Evolutionary conservation across 1,140 invertebrate species (phyloP).

Genomic region (Drosophila chauvacae): DNA sequence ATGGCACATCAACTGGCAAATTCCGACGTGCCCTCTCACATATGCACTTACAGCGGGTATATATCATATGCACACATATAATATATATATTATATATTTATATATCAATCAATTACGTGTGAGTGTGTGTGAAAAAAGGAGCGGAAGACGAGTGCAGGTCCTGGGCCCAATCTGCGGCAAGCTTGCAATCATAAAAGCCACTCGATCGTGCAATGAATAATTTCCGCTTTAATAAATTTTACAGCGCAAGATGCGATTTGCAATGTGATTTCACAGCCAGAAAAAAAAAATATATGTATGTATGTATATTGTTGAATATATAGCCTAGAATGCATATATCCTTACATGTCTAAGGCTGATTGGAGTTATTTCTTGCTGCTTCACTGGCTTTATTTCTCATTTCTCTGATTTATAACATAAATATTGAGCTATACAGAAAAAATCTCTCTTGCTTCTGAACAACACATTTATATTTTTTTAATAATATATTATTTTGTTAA

Average conservation of each 20-base stretch:
- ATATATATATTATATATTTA: not conserved
- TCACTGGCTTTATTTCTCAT: not conserved
- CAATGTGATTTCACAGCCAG: slow-evolving; percentile 57
- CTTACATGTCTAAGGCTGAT: not conserved
- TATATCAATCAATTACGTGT: slow-evolving; percentile 33
- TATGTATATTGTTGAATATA: slow-evolving; percentile 14
- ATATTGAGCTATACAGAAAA: not conserved
- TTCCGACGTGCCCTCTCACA: slow-evolving; percentile 28
- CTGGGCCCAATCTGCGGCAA: slow-evolving; percentile 30
- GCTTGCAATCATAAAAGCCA: slow-evolving; percentile 75
- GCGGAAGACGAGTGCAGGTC: slow-evolving; percentile 2
- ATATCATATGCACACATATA: not conserved
- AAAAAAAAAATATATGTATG: slow-evolving; percentile 6
- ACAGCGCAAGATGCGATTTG: slow-evolving; percentile 80
- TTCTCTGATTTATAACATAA: not conserved
- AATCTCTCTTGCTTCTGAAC: not conserved
- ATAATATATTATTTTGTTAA: not conserved
- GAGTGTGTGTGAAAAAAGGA: not conserved
- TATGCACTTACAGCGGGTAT: slow-evolving; percentile 5
- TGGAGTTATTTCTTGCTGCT: slow-evolving; percentile 9
- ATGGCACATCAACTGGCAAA: slow-evolving; percentile 48
- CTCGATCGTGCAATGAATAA: slow-evolving; percentile 84
- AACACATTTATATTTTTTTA: not conserved
- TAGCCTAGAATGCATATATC: not conserved
- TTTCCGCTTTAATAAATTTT: slow-evolving; percentile 84